A percentile compares a stretch with the other conserved stretches of the same genome.
These are phyloP conservation scores for Enhydra lutris DNA, from an alignment of 2,113 vertebrate species.

Conservation along the genomic window DNA sequence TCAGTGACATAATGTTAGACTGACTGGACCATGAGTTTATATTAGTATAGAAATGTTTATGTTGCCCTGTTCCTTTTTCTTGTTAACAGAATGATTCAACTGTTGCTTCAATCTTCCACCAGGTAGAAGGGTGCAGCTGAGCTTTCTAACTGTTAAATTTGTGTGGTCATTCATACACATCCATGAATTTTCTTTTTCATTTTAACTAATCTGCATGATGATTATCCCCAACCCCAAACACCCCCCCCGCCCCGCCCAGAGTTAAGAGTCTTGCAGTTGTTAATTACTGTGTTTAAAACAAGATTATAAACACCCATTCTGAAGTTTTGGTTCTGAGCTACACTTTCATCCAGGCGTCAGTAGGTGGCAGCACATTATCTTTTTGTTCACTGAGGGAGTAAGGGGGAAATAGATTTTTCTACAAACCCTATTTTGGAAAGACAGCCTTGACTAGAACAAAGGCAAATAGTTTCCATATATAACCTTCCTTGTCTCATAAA, in stretches of 20 bases:
- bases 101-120: neutral
- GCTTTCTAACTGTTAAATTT: neutral
- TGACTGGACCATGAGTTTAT: neutral
- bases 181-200: neutral
- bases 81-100: neutral
- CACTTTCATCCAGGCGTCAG: slow-evolving; percentile 1
- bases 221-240: neutral
- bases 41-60: neutral
- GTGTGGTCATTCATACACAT: neutral
- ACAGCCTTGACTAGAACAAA: neutral
- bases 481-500: neutral
- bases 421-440: neutral
- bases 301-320: neutral
- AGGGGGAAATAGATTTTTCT: neutral
- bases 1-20: neutral
- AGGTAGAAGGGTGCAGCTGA: neutral
- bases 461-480: neutral
- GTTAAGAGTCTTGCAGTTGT: neutral
- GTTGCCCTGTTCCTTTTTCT: neutral
- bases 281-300: neutral
- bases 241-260: neutral
- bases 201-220: neutral
- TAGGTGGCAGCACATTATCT: slow-evolving; percentile 62
- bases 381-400: neutral
- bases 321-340: neutral